Evolutionary conservation across 1,140 invertebrate genomes (phyloP).

Genomic region (Trachymyrmex septentrionalis): DNA sequence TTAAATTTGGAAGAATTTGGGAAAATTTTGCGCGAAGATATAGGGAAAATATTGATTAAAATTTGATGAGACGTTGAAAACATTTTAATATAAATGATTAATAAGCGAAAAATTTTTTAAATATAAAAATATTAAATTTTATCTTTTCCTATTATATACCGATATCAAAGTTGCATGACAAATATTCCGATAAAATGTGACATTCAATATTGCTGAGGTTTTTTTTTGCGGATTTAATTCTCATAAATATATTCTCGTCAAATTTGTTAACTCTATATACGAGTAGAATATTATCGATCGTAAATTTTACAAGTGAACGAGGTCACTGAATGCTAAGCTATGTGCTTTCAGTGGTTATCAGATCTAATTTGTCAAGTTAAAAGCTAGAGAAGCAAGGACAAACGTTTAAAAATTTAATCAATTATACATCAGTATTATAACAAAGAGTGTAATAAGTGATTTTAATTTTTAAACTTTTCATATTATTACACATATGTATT

Average conservation of each 20-base stretch:
- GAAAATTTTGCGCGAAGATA: not conserved
- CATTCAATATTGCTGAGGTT: not conserved
- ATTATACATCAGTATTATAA: too few species aligned
- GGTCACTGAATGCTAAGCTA: too few species aligned
- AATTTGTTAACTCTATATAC: slow-evolving; percentile 1
- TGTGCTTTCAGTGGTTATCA: too few species aligned
- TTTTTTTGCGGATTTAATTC: not conserved
- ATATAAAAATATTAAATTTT: slow-evolving; percentile 21
- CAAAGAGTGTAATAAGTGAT: too few species aligned
- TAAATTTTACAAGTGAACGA: too few species aligned
- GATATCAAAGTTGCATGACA: not conserved
- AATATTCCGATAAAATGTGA: not conserved
- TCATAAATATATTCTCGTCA: not conserved
- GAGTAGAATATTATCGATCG: too few species aligned
- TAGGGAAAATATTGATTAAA: not conserved
- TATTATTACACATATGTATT: too few species aligned
- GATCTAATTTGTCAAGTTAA: too few species aligned
- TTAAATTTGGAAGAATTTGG: not conserved
- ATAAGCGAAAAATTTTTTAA: not conserved
- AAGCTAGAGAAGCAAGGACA: too few species aligned
- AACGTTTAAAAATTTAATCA: too few species aligned
- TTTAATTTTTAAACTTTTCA: too few species aligned
- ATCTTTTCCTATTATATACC: not conserved
- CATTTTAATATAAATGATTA: not conserved
- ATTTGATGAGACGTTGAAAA: slow-evolving; percentile 2